Conservation (phyloP, 2,888 invertebrate species). For the Hirtodrosophila histrioides region DNA sequence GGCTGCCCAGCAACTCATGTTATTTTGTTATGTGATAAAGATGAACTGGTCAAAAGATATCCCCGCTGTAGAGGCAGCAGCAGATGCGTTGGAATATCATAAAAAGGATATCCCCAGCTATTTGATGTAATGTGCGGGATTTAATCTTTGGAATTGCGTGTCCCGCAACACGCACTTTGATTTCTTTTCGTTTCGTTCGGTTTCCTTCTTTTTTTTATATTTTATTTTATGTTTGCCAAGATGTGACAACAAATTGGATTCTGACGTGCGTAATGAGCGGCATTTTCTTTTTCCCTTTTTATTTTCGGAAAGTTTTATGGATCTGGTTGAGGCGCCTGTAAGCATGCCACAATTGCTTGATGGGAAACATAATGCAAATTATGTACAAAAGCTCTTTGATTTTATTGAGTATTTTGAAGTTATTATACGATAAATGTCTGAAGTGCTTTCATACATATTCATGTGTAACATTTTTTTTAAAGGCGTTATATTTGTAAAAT, state of each 20-base stretch:
- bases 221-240: conserved; percentile 49
- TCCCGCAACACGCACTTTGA: conserved; percentile 50
- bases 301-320: conserved; percentile 27
- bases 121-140: conserved; percentile 65
- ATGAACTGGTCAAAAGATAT: conserved; percentile 64
- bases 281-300: conserved; percentile 45
- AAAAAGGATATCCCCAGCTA: conserved; percentile 42
- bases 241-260: conserved; percentile 74
- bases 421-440: conserved; percentile 14
- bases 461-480: not conserved
- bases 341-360: conserved; percentile 24
- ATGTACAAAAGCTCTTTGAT: conserved; percentile 45
- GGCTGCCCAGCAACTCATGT: conserved; percentile 36
- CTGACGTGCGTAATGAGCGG: conserved; percentile 68
- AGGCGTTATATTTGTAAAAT: not conserved
- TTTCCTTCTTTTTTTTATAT: not conserved
- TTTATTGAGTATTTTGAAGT: conserved; percentile 23
- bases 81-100: conserved; percentile 23
- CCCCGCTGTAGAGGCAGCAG: conserved; percentile 8
- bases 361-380: conserved; percentile 26
- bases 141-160: conserved; percentile 70
- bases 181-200: conserved; percentile 26
- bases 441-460: not conserved
- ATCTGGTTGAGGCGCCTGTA: conserved; percentile 14
- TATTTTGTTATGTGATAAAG: conserved; percentile 57